Evolutionary conservation across 2,113 vertebrate genomes (phyloP).

Genomic region (Leptobrachium leishanense): DNA sequence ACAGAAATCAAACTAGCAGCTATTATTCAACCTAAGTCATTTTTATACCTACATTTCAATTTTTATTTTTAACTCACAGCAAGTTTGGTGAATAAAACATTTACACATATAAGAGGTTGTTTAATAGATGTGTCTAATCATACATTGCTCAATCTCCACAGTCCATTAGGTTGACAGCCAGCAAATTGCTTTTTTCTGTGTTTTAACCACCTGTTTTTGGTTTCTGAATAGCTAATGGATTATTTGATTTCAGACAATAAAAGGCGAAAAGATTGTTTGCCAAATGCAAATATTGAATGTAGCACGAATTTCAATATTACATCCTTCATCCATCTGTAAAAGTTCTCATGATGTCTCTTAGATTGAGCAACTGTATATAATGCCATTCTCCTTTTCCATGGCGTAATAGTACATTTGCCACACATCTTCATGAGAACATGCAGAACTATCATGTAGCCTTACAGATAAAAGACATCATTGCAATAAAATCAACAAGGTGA

Average conservation of each 20-base stretch:
- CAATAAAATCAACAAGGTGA: conserved; percentile 2
- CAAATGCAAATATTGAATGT: conserved; percentile 15
- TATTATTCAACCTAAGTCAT: no score
- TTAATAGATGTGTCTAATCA: background rate
- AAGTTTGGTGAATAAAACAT: no score
- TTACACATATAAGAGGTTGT: background rate
- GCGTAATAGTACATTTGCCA: background rate
- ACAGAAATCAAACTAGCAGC: no score
- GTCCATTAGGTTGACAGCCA: conserved; percentile 16
- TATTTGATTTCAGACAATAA: conserved; percentile 39
- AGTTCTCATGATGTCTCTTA: conserved; percentile 12
- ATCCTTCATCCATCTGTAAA: conserved; percentile 16
- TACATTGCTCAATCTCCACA: conserved; percentile 6
- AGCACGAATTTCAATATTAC: background rate
- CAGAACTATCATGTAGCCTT: background rate
- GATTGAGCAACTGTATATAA: background rate
- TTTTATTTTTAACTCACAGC: no score
- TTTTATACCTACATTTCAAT: no score
- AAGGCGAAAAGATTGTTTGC: conserved; percentile 28
- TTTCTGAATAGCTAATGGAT: conserved; percentile 27
- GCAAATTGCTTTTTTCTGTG: conserved; percentile 17
- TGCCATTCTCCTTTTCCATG: background rate
- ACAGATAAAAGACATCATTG: background rate
- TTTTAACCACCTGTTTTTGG: conserved; percentile 12
- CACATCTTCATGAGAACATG: background rate